phyloP scores from a whole-genome alignment of 2,888 invertebrate genomes.

The Bombylius major region DNA sequence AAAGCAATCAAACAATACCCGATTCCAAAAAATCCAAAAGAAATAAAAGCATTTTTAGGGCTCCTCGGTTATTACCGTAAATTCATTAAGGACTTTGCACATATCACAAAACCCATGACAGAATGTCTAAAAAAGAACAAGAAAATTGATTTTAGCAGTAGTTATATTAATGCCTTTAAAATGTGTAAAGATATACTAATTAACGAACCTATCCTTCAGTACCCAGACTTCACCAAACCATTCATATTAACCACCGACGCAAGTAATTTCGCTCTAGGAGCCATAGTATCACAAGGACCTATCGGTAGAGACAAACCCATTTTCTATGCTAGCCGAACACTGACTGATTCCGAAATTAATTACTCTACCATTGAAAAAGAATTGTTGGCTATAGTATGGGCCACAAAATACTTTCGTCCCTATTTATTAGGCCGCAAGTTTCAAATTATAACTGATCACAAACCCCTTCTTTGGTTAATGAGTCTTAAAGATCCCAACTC shows the following conservation, averaged over 20 bases:
- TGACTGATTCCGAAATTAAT: slow-evolving; percentile 16
- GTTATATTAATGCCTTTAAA: too few species aligned
- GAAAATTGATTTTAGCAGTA: too few species aligned
- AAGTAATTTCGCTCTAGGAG: slow-evolving; percentile 17
- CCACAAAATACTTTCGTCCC: slow-evolving; percentile 18
- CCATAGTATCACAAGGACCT: slow-evolving; percentile 18
- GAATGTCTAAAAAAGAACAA: too few species aligned
- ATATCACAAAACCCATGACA: too few species aligned
- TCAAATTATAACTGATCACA: slow-evolving; percentile 21
- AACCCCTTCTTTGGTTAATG: slow-evolving; percentile 12
- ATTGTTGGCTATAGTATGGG: slow-evolving; percentile 17
- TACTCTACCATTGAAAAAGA: slow-evolving; percentile 20
- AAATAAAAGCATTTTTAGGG: too few species aligned
- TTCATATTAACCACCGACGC: slow-evolving; percentile 12
- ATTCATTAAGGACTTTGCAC: too few species aligned
- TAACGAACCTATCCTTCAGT: neutral
- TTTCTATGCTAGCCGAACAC: slow-evolving; percentile 19
- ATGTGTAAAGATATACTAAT: too few species aligned
- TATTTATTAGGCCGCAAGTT: slow-evolving; percentile 21
- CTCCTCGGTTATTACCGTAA: too few species aligned
- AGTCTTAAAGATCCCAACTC: slow-evolving; percentile 2
- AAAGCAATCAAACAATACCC: too few species aligned
- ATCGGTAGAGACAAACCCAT: slow-evolving; percentile 15
- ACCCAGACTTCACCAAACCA: slow-evolving; percentile 2
- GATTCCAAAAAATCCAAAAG: too few species aligned